These are phyloP conservation scores for Harpagifer antarcticus DNA, from an alignment of 2,797 vertebrate species.

Conservation along the genomic window DNA sequence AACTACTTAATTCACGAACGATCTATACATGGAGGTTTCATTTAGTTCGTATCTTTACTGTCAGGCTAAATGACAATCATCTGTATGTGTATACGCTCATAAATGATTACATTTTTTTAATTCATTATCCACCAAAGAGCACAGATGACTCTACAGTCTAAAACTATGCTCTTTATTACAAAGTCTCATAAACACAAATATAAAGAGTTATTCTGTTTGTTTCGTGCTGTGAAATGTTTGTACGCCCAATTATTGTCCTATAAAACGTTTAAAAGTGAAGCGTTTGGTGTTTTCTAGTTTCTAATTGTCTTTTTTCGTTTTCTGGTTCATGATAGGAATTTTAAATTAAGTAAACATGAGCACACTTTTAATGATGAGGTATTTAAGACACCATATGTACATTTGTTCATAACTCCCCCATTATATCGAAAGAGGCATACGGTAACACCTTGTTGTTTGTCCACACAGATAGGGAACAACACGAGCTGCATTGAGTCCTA, in stretches of 20 bases:
- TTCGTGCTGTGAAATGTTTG: conserved; percentile 41
- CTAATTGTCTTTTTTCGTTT: neutral
- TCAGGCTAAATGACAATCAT: neutral
- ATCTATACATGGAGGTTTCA: neutral
- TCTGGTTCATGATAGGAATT: neutral
- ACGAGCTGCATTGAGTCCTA: neutral
- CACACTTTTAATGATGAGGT: neutral
- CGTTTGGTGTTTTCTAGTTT: neutral
- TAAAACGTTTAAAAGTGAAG: neutral
- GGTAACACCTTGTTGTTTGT: neutral
- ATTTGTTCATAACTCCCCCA: neutral
- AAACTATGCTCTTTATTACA: conserved; percentile 40
- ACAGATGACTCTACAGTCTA: conserved; percentile 7
- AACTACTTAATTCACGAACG: neutral
- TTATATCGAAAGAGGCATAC: neutral
- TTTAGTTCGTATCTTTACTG: neutral
- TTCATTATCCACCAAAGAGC: conserved; percentile 36
- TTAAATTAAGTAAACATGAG: neutral
- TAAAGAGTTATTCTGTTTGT: conserved; percentile 29
- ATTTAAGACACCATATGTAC: neutral
- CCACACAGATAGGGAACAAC: neutral
- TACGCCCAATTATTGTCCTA: conserved; percentile 12
- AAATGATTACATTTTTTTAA: conserved; percentile 1
- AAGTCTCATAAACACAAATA: conserved; percentile 23
- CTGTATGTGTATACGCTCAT: neutral